Evolutionary conservation across 92 coral and sea anemone genomes (phyloP).

Genomic region (Virgularia gustaviana): DNA sequence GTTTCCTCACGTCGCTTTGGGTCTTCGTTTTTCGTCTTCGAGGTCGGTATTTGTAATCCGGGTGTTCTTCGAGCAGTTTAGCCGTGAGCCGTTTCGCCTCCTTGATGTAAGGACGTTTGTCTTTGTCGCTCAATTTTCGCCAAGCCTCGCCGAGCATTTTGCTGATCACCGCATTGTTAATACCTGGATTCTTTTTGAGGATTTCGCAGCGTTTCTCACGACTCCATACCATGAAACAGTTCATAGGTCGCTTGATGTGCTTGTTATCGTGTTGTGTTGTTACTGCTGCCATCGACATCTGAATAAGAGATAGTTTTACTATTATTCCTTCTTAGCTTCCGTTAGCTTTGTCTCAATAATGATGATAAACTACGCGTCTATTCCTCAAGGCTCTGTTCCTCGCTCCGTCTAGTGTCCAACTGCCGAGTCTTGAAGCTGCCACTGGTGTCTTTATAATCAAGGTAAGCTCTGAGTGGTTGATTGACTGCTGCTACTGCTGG

Average conservation of each 20-base stretch:
- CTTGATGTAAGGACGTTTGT: conserved; percentile 23
- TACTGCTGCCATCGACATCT: not conserved
- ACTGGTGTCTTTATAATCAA: too few relatives aligned
- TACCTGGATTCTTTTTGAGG: conserved; percentile 71
- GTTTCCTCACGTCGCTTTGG: conserved; percentile 16
- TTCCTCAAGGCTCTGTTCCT: too few relatives aligned
- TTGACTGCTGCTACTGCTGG: too few relatives aligned
- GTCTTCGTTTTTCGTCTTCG: conserved; percentile 27
- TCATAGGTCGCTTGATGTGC: conserved; percentile 80
- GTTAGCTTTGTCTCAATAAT: not conserved
- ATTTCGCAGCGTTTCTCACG: conserved; percentile 77
- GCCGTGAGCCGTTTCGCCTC: conserved; percentile 33
- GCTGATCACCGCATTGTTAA: conserved; percentile 30
- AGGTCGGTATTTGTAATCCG: conserved; percentile 35
- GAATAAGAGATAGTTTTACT: not conserved
- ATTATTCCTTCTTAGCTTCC: not conserved
- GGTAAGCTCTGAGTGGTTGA: too few relatives aligned
- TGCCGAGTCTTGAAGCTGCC: too few relatives aligned
- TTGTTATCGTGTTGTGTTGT: conserved; percentile 18
- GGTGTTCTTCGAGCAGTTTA: conserved; percentile 34
- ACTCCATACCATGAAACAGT: conserved; percentile 89
- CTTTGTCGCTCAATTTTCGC: conserved; percentile 31
- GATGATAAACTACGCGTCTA: not conserved
- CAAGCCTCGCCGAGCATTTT: conserved; percentile 38
- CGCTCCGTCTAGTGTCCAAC: too few relatives aligned